A percentile compares a stretch with the other conserved stretches of the same genome.
Conservation (phyloP, 2,113 vertebrate genomes). For the Bettongia penicillata region DNA sequence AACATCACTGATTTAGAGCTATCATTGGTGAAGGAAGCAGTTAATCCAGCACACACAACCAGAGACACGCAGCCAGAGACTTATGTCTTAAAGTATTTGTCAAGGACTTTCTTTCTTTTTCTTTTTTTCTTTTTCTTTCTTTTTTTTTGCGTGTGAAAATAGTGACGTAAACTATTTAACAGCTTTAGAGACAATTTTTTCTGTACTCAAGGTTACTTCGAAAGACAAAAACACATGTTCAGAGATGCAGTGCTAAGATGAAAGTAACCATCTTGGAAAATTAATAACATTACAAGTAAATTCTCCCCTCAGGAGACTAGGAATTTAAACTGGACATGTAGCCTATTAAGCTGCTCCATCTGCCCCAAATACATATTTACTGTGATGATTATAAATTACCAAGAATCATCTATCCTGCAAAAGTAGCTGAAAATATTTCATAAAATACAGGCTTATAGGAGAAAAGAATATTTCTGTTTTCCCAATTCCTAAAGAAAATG, state of each 20-base stretch:
- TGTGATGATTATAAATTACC: not conserved
- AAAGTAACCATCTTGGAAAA: conserved; percentile 55
- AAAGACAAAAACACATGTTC: conserved; percentile 52
- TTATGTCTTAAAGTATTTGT: conserved; percentile 36
- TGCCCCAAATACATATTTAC: not conserved
- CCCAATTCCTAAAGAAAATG: conserved; percentile 13
- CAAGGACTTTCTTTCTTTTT: not conserved
- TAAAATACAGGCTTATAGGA: conserved; percentile 29
- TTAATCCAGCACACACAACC: conserved; percentile 15
- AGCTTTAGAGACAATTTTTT: conserved; percentile 41
- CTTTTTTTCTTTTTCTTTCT: not conserved
- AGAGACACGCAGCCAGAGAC: conserved; percentile 26
- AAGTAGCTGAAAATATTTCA: not conserved
- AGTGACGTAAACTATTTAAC: conserved; percentile 20
- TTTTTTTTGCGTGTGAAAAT: conserved; percentile 23
- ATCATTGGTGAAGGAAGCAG: conserved; percentile 37
- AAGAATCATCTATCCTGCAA: not conserved
- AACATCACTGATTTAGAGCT: conserved; percentile 24
- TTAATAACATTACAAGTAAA: conserved; percentile 36
- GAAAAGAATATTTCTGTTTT: not conserved
- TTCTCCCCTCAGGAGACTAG: not conserved
- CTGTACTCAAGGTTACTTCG: conserved; percentile 23
- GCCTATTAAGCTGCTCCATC: conserved; percentile 33
- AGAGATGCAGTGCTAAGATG: conserved; percentile 18
- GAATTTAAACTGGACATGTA: conserved; percentile 8